A percentile compares a stretch with the other conserved stretches of the same genome.
Evolutionary conservation across 2,797 vertebrate genomes (phyloP).

Genomic region (Thalassophryne amazonica): DNA sequence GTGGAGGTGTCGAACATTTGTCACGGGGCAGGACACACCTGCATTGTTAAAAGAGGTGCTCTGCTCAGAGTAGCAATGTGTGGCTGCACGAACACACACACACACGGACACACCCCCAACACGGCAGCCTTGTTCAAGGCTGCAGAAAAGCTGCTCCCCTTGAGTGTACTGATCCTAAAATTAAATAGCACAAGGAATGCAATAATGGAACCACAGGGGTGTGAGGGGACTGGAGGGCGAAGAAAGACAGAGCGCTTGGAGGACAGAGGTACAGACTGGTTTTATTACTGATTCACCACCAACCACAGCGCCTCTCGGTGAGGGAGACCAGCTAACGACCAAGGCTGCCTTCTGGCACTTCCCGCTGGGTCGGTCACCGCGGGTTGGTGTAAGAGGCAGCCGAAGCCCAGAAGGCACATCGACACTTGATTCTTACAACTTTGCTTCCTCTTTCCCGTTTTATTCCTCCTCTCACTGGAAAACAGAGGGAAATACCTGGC

Average conservation of each 20-base stretch:
- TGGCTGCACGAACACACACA: not conserved
- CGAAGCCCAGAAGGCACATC: slow-evolving; percentile 10
- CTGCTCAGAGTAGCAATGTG: slow-evolving; percentile 12
- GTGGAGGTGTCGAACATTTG: slow-evolving; percentile 31
- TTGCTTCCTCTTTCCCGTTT: slow-evolving; percentile 26
- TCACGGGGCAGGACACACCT: slow-evolving; percentile 53
- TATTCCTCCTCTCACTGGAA: slow-evolving; percentile 42
- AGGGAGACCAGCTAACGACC: slow-evolving; percentile 36
- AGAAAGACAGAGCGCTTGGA: slow-evolving; percentile 11
- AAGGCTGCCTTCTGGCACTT: slow-evolving; percentile 36
- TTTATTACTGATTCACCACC: slow-evolving; percentile 32
- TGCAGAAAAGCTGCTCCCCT: slow-evolving; percentile 29
- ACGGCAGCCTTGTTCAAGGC: slow-evolving; percentile 3
- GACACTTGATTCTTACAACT: slow-evolving; percentile 37
- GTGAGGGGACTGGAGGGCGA: slow-evolving; percentile 30
- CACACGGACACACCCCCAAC: not conserved
- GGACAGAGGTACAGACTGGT: slow-evolving; percentile 2
- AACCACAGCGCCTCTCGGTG: slow-evolving; percentile 6
- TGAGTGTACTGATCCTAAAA: slow-evolving; percentile 59
- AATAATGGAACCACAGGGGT: slow-evolving; percentile 61
- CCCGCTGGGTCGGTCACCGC: slow-evolving; percentile 28
- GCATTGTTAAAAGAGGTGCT: slow-evolving; percentile 59
- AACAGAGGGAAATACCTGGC: slow-evolving; percentile 68
- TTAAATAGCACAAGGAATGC: slow-evolving; percentile 70
- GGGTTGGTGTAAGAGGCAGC: slow-evolving; percentile 8